phyloP scores from a whole-genome alignment of 2,113 vertebrate genomes.

The Heterocephalus glaber region DNA sequence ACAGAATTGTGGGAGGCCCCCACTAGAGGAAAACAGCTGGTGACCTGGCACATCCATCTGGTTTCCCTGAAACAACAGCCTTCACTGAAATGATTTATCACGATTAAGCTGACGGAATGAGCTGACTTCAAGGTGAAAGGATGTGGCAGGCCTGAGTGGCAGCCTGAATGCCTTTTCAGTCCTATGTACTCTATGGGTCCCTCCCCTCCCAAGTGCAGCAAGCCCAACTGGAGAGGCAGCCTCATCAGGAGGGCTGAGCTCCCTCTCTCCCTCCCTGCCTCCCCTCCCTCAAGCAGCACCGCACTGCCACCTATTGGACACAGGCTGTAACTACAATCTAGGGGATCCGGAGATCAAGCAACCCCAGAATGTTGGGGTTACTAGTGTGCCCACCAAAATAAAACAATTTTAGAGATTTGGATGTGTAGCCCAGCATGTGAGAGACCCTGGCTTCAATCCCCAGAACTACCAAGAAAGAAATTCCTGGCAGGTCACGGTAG shows the following conservation, averaged over 20 bases:
- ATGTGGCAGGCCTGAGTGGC: not conserved
- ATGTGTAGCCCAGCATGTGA: not conserved
- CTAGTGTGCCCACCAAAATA: not conserved
- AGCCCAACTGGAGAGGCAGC: not conserved
- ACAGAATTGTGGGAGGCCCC: not conserved
- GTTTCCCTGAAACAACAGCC: not conserved
- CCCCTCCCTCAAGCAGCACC: too few species aligned
- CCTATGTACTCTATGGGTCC: not conserved
- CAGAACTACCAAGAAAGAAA: not conserved
- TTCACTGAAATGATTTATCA: too few species aligned
- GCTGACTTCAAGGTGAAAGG: not conserved
- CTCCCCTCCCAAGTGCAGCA: not conserved
- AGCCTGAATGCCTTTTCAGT: not conserved
- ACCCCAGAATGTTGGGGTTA: not conserved
- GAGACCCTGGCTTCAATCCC: not conserved
- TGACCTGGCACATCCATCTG: not conserved
- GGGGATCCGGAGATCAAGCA: not conserved
- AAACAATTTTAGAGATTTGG: not conserved
- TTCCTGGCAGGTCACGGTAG: not conserved
- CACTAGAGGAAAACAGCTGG: not conserved
- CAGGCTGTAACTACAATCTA: not conserved
- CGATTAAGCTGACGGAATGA: not conserved
- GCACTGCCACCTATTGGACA: slow-evolving; percentile 34
- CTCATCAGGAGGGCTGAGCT: too few species aligned
- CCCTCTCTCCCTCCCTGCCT: not conserved